Percentiles rank a stretch among this genome's conserved stretches.
Evolutionary conservation across 2,888 invertebrate species (phyloP).

Genomic region (Ceraclea dissimilis): DNA sequence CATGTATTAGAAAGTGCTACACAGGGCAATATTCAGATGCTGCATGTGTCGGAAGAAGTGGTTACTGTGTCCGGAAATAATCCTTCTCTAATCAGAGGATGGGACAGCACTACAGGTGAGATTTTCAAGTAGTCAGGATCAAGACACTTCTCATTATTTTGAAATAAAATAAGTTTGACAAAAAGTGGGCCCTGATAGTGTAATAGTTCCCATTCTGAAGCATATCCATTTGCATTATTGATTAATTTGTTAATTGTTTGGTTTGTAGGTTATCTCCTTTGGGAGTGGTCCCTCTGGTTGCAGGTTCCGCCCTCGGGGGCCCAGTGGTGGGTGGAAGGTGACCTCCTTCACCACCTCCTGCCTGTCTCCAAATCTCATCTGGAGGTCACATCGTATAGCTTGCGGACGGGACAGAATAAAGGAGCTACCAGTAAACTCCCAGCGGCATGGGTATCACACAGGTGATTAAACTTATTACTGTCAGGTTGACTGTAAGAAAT

Average conservation of each 20-base stretch:
- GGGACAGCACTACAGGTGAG: constrained; percentile 65
- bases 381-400: constrained; percentile 56
- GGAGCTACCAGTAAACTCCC: constrained; percentile 50
- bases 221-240: no score
- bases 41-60: constrained; percentile 58
- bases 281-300: constrained; percentile 64
- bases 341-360: constrained; percentile 53
- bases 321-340: constrained; percentile 53
- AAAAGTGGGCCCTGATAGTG: not conserved
- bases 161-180: no score
- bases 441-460: constrained; percentile 54
- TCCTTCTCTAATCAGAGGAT: constrained; percentile 66
- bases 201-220: not conserved
- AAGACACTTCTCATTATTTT: not conserved
- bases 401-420: constrained; percentile 51
- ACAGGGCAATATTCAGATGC: constrained; percentile 58
- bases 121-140: no score
- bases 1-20: constrained; percentile 64
- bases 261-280: constrained; percentile 50
- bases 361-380: constrained; percentile 55
- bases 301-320: constrained; percentile 44
- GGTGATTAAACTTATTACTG: constrained; percentile 32
- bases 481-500: no score
- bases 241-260: no score
- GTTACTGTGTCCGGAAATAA: constrained; percentile 69